Conservation (phyloP, 2,888 invertebrate genomes). For the Unio pictorum region DNA sequence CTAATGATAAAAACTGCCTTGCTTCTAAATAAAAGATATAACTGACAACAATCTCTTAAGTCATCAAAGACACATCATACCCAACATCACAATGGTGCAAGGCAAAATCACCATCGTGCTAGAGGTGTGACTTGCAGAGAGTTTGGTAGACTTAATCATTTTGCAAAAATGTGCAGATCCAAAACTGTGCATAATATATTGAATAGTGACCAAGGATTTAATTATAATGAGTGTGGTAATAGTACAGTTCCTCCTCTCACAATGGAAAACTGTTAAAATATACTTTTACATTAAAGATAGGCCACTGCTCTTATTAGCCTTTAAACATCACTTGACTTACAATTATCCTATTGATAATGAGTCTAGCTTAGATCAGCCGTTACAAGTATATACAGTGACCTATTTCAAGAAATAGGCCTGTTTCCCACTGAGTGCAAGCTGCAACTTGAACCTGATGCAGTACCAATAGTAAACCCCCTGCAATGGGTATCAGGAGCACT, state of each 20-base stretch:
- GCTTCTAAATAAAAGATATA: too few species aligned
- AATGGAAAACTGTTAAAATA: neutral
- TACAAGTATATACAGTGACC: conserved; percentile 2
- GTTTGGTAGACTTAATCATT: conserved; percentile 11
- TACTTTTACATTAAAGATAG: conserved; percentile 1
- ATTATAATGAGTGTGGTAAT: too few species aligned
- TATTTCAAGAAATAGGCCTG: conserved; percentile 4
- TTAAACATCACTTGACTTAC: conserved; percentile 6
- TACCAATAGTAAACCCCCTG: conserved; percentile 9
- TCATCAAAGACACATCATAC: neutral
- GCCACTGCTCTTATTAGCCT: conserved; percentile 1
- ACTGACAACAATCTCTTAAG: neutral
- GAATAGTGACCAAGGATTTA: too few species aligned
- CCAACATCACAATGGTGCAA: neutral
- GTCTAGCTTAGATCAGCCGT: neutral
- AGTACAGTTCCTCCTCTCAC: neutral
- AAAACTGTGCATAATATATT: neutral
- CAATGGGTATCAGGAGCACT: conserved; percentile 14
- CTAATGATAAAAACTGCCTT: too few species aligned
- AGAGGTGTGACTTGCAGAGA: conserved; percentile 2
- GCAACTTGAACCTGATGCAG: conserved; percentile 8
- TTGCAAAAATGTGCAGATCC: conserved; percentile 5
- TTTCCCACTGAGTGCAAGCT: conserved; percentile 6
- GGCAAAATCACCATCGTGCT: neutral
- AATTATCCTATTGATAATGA: conserved; percentile 7